Evolutionary conservation across 1,140 invertebrate genomes (phyloP), one percentile per base, ranked within the genome.

Genomic region (Coelopa frigida): DNA sequence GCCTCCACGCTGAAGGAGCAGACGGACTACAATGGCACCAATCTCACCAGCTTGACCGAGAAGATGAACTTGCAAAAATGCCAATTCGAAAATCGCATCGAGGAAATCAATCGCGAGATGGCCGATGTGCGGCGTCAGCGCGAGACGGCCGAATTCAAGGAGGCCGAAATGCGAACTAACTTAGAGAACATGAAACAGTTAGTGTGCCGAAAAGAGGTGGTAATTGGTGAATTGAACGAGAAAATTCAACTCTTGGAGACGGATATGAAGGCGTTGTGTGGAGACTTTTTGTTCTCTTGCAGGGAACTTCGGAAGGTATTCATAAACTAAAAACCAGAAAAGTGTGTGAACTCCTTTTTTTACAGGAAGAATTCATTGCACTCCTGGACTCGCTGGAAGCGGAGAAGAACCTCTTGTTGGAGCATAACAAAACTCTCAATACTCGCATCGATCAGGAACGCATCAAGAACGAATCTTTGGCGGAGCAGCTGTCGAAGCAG

Each of bases 61-160:
- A 55, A 52, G 21, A 46, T 70, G 2, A 53, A 52, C 15, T 40
- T 48, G 3, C 68, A 65, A 43, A 50, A 57, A 3, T 46, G 21
- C 3, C 58, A 68, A 26, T 68, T 53, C 26, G 64, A 68, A 41
- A 43, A 44, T 12, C 56, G 61, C 0, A 36, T 75, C 20, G 71
- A 74, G 14, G 71, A 76, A 1, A 50, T 75, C 5, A 78, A 75
- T 40, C 77, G 70, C 31, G 82, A 80, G 60, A 49, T 79, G 8
- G 42, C 59, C 6, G 54, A 67, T 8, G 20, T 61, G 3, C 45
- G 53, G 3, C 54, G 68, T 24, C 52, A 68, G 5, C 52, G 52
- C 11, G 52, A 59, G 20, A 49, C 43, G 2, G 40, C 52, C 10
- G 44, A 43, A 2, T 48, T 58, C 0, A 55, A 61, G 20, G 50